Conservation (phyloP, 2,113 vertebrate genomes). For the Malurus melanocephalus region DNA sequence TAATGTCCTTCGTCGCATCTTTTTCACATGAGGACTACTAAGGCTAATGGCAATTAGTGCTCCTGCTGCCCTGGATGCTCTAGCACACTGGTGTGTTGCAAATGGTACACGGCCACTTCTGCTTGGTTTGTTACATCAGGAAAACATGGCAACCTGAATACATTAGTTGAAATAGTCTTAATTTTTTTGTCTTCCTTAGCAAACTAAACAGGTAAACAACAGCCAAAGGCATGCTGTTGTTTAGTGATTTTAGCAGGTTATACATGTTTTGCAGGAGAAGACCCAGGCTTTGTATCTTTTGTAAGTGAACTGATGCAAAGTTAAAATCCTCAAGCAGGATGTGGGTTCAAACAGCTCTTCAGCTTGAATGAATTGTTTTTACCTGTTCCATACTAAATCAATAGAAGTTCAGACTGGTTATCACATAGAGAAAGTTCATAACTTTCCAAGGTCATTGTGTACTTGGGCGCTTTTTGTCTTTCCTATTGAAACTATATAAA, state of each 20-base stretch:
- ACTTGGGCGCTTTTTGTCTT: not conserved
- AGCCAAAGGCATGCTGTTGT: not conserved
- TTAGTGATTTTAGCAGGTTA: not conserved
- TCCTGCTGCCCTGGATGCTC: not conserved
- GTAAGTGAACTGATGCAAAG: not conserved
- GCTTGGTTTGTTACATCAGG: not conserved
- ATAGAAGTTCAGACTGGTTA: not conserved
- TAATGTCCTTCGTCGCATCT: not conserved
- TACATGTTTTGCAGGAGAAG: not conserved
- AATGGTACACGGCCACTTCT: accelerated
- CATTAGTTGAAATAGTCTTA: not conserved
- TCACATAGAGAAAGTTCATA: not conserved
- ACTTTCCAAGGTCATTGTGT: not conserved
- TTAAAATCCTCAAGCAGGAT: not conserved
- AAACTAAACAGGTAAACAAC: not conserved
- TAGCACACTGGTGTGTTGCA: not conserved
- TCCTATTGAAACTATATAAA: not conserved
- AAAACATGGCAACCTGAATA: not conserved
- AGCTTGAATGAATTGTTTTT: not conserved
- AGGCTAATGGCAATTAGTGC: not conserved
- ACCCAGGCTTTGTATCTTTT: not conserved
- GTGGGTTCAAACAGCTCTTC: not conserved
- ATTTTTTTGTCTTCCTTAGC: not conserved
- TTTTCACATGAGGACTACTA: not conserved
- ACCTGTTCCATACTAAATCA: not conserved